A percentile compares a stretch with the other conserved stretches of the same genome.
These are phyloP conservation scores for Ommatoiulus sabulosus DNA, from an alignment of 2,888 invertebrate genomes.

Conservation along the genomic window DNA sequence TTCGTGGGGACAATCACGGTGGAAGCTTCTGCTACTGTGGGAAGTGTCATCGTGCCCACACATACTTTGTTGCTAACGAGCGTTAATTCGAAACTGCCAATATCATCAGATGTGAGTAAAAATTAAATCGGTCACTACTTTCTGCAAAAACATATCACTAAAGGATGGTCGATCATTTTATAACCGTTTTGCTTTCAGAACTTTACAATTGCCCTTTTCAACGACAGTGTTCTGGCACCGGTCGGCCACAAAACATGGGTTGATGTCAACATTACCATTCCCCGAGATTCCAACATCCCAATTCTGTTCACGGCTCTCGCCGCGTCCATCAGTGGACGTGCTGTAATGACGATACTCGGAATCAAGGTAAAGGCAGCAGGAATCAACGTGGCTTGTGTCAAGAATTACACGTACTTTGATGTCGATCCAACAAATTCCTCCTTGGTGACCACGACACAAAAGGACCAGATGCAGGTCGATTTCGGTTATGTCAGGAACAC, in stretches of 20 bases:
- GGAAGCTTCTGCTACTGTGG: neutral
- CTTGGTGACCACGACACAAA: constrained; percentile 41
- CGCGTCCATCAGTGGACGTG: constrained; percentile 50
- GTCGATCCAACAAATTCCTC: constrained; percentile 26
- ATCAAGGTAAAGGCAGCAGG: constrained; percentile 45
- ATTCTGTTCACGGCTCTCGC: constrained; percentile 40
- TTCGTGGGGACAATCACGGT: neutral
- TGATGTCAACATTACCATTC: constrained; percentile 49
- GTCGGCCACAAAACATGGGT: neutral
- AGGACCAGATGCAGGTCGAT: constrained; percentile 5
- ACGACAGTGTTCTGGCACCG: neutral
- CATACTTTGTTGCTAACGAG: neutral
- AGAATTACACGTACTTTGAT: neutral
- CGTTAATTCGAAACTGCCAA: neutral
- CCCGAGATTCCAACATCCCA: neutral
- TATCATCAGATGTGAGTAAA: neutral
- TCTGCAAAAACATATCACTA: no score
- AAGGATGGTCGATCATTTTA: neutral
- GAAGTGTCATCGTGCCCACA: neutral
- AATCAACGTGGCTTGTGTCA: constrained; percentile 56
- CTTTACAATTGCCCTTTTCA: neutral
- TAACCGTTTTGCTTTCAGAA: constrained; percentile 30
- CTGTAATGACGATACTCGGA: constrained; percentile 1
- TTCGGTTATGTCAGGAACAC: constrained; percentile 55
- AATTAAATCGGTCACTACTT: no score